These are phyloP conservation scores for Etheostoma nigrum DNA, from an alignment of 2,797 vertebrate genomes.

Conservation along the genomic window DNA sequence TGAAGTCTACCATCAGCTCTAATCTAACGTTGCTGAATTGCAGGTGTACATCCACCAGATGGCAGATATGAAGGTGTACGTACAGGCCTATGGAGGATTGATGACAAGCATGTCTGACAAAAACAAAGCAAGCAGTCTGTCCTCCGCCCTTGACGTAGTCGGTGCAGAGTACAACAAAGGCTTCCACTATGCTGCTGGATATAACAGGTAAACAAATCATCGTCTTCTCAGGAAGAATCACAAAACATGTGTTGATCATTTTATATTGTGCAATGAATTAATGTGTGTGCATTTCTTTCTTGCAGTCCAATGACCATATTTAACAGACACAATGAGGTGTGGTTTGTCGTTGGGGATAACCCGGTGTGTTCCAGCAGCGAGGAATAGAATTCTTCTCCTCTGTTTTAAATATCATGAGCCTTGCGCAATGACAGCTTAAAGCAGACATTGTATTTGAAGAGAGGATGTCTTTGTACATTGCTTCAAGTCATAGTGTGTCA, in stretches of 20 bases:
- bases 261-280: background rate
- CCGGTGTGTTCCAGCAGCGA: conserved; percentile 65
- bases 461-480: background rate
- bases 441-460: background rate
- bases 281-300: conserved; percentile 34
- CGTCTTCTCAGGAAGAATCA: background rate
- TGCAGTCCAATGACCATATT: conserved; percentile 78
- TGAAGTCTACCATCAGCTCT: background rate
- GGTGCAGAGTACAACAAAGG: conserved; percentile 56
- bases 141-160: conserved; percentile 43
- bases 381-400: background rate
- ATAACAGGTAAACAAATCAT: conserved; percentile 78
- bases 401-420: background rate
- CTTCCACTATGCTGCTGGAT: conserved; percentile 71
- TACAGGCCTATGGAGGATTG: conserved; percentile 70
- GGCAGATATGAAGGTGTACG: conserved; percentile 72
- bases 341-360: conserved; percentile 68
- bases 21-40: conserved; percentile 18
- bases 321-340: conserved; percentile 84
- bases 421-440: background rate
- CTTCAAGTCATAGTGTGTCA: background rate
- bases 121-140: conserved; percentile 19
- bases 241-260: background rate
- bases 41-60: conserved; percentile 75
- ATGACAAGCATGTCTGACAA: conserved; percentile 2